A percentile compares a stretch with the other conserved stretches of the same genome.
Conservation (phyloP, 2,888 invertebrate species). For the Drosophila conformis region DNA sequence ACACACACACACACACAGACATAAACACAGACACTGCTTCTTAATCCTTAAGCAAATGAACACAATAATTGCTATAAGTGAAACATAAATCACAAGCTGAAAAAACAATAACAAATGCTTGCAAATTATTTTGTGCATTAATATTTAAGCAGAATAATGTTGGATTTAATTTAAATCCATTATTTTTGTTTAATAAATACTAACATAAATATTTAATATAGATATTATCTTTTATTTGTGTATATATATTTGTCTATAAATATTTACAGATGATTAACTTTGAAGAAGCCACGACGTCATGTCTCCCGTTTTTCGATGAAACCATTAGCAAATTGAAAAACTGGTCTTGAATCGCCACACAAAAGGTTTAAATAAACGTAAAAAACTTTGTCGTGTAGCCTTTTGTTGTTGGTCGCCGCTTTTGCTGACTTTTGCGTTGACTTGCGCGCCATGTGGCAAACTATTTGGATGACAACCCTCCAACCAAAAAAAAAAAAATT, state of each 20-base stretch:
- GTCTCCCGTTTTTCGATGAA: slow-evolving; percentile 24
- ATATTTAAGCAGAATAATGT: background rate
- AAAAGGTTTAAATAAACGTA: slow-evolving; percentile 57
- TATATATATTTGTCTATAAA: background rate
- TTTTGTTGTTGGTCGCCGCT: slow-evolving; percentile 29
- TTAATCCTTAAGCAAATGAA: slow-evolving; percentile 7
- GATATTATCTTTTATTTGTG: no score
- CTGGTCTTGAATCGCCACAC: slow-evolving; percentile 35
- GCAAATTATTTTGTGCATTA: background rate
- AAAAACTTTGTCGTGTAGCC: slow-evolving; percentile 47
- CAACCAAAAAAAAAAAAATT: background rate
- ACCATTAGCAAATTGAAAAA: slow-evolving; percentile 21
- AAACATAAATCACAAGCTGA: background rate
- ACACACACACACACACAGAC: slow-evolving; percentile 20
- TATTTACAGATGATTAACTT: slow-evolving; percentile 10
- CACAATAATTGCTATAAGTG: background rate
- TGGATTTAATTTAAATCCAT: background rate
- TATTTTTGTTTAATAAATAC: background rate
- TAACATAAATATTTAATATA: background rate
- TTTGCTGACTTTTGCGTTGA: slow-evolving; percentile 59
- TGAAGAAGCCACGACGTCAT: slow-evolving; percentile 17
- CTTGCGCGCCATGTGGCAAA: slow-evolving; percentile 54
- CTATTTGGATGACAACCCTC: slow-evolving; percentile 22
- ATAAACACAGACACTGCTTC: background rate
- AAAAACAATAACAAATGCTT: background rate